Evolutionary conservation across 2,797 vertebrate genomes (phyloP), one percentile per base, ranked within the genome.

Genomic region (Syndactyla subalaris): DNA sequence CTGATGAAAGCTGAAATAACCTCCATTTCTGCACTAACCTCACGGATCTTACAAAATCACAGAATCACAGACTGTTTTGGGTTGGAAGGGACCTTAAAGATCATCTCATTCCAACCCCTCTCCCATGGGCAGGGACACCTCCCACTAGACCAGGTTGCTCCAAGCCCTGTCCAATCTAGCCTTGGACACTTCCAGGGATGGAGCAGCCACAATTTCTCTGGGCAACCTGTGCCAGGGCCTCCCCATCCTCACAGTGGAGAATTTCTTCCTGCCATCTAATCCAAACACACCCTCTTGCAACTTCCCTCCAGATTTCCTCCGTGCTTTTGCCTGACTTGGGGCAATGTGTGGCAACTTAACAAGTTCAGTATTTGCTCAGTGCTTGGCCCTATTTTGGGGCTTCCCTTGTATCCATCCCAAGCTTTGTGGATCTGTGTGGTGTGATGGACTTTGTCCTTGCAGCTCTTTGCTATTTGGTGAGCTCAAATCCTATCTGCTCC

Each of bases 61-160:
- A 58, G 65, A 41, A 36, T n/a, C 46, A 59, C n/a, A 58, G 65
- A 46, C 32, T 6, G 3, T 39, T 66, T 66, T 89, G 13, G 8
- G 29, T 52, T 46, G 51, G 45, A 78, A 78, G 52, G 18, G 20
- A 29, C 32, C 23, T 70, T 51, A 39, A 57, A 71, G 4, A 15
- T 52, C 55, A 68, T 49, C 41, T 26, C 0, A 0, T 71, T 46
- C 72, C 65, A 71, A 27, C 4, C 1, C 16, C 19, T 3, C 22
- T 59, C 30, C 26, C 19, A 29, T 52, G 34, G 38, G 3, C 58
- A 84, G 26, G 21, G 26, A 48, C 34, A 36, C 2, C 15, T 59
- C 14, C 13, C 30, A 14, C 16, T 36, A 36, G 0, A 1, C 15
- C 46, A 73, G 10, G 7, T 1, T 48, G 10, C 29, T 71, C 12